Evolutionary conservation across 1,140 invertebrate genomes (phyloP).

Genomic region (Anastatus disparis): DNA sequence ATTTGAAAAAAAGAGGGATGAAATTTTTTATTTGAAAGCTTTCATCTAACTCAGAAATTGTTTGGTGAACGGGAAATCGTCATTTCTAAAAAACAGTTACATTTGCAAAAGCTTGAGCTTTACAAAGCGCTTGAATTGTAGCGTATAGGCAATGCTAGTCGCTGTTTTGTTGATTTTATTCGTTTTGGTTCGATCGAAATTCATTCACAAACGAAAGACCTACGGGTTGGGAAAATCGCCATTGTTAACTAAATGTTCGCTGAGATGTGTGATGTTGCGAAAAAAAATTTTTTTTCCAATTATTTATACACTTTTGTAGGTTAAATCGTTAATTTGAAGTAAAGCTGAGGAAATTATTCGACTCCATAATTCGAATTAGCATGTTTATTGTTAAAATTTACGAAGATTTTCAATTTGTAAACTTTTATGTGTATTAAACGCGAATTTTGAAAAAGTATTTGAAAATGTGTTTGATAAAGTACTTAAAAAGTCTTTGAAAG

Average conservation of each 20-base stretch:
- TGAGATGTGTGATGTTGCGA: not conserved
- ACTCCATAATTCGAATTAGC: too few relatives aligned
- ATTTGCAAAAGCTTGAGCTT: not conserved
- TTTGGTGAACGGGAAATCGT: not conserved
- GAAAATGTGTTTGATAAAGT: too few relatives aligned
- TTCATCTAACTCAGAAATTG: not conserved
- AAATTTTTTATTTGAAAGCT: not conserved
- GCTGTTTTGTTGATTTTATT: slow-evolving; percentile 30
- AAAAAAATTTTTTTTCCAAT: too few relatives aligned
- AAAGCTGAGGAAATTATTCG: too few relatives aligned
- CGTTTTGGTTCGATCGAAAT: slow-evolving; percentile 13
- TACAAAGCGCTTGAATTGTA: not conserved
- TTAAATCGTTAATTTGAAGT: too few relatives aligned
- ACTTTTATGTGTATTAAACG: too few relatives aligned
- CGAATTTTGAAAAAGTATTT: too few relatives aligned
- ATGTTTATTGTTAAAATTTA: too few relatives aligned
- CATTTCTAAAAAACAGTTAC: slow-evolving; percentile 10
- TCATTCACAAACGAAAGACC: not conserved
- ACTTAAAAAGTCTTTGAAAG: too few relatives aligned
- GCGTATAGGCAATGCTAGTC: not conserved
- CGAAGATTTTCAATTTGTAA: too few relatives aligned
- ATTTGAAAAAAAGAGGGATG: too few relatives aligned
- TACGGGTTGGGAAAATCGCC: not conserved
- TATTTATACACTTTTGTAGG: too few relatives aligned
- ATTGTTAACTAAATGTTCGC: slow-evolving; percentile 3